Percentiles rank a stretch among this genome's conserved stretches.
Conservation (phyloP, 2,113 vertebrate species). For the Tyrannus savana region DNA sequence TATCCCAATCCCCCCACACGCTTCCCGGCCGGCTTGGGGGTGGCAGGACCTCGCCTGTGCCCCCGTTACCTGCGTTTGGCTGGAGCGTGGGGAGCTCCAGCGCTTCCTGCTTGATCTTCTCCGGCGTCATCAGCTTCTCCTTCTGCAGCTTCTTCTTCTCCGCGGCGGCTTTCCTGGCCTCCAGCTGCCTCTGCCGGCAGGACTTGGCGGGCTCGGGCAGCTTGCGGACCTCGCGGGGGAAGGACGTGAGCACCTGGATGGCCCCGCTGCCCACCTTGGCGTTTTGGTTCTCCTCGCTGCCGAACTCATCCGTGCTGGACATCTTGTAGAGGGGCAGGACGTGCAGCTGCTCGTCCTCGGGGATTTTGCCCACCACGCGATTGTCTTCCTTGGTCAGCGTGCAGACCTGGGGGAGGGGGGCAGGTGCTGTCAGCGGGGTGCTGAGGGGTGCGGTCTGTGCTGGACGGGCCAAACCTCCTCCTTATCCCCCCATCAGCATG, state of each 20-base stretch:
- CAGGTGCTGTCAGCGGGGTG: background rate
- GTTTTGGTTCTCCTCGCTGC: slow-evolving; percentile 89
- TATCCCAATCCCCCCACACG: background rate
- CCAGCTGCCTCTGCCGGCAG: slow-evolving; percentile 91
- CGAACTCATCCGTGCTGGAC: slow-evolving; percentile 88
- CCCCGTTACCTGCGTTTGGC: slow-evolving; percentile 69
- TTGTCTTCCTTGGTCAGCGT: slow-evolving; percentile 98
- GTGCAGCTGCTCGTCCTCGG: slow-evolving; percentile 94
- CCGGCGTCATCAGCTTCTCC: slow-evolving; percentile 86
- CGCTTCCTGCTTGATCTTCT: slow-evolving; percentile 85
- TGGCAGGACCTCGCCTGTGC: background rate
- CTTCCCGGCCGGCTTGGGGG: fast-evolving
- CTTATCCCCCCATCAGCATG: fast-evolving
- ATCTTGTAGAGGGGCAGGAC: slow-evolving; percentile 95
- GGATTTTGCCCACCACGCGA: slow-evolving; percentile 86
- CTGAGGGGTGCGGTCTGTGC: fast-evolving
- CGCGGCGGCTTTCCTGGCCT: slow-evolving; percentile 89
- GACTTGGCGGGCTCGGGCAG: slow-evolving; percentile 96
- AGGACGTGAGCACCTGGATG: slow-evolving; percentile 92
- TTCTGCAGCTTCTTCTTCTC: slow-evolving; percentile 95
- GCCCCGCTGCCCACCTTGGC: slow-evolving; percentile 91
- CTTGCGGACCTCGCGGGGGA: slow-evolving; percentile 92
- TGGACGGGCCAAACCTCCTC: background rate
- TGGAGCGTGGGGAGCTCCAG: slow-evolving; percentile 70
- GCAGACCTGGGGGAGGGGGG: slow-evolving; percentile 83